phyloP scores from a whole-genome alignment of 1,140 invertebrate genomes.

The Drosophila bipectinata region DNA sequence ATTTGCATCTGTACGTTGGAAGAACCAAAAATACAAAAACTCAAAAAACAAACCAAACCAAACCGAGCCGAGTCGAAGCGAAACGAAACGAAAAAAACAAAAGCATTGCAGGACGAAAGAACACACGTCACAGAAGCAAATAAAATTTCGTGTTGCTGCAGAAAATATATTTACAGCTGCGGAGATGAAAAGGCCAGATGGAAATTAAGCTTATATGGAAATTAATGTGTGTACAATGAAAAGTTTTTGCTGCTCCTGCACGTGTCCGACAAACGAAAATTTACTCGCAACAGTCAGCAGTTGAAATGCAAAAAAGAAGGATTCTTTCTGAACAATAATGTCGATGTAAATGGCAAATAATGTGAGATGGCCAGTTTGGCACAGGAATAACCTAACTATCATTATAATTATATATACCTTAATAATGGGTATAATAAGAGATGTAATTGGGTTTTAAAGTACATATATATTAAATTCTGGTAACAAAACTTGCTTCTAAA shows the following conservation, averaged over 20 bases:
- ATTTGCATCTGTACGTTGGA: conserved; percentile 55
- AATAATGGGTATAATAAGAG: neutral
- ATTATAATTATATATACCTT: neutral
- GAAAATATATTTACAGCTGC: conserved; percentile 45
- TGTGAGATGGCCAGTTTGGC: neutral
- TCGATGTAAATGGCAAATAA: neutral
- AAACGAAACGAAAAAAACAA: conserved; percentile 17
- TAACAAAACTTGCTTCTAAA: too few relatives aligned
- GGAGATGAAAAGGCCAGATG: conserved; percentile 50
- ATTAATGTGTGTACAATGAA: conserved; percentile 56
- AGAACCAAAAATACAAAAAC: conserved; percentile 32
- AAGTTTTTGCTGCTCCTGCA: conserved; percentile 40
- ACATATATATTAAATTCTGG: neutral
- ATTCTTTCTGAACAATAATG: neutral
- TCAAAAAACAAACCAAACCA: conserved; percentile 19
- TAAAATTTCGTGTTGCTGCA: conserved; percentile 16
- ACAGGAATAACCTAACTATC: neutral
- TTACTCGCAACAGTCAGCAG: conserved; percentile 41
- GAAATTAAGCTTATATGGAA: conserved; percentile 65
- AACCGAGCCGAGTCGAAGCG: conserved; percentile 25
- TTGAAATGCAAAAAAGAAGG: conserved; percentile 17
- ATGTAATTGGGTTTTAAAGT: neutral
- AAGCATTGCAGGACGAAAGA: conserved; percentile 23
- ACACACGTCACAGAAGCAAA: conserved; percentile 14
- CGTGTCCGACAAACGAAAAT: conserved; percentile 48